A percentile compares a stretch with the other conserved stretches of the same genome.
Conservation (phyloP, 2,113 vertebrate species). For the Loxodonta africana region DNA sequence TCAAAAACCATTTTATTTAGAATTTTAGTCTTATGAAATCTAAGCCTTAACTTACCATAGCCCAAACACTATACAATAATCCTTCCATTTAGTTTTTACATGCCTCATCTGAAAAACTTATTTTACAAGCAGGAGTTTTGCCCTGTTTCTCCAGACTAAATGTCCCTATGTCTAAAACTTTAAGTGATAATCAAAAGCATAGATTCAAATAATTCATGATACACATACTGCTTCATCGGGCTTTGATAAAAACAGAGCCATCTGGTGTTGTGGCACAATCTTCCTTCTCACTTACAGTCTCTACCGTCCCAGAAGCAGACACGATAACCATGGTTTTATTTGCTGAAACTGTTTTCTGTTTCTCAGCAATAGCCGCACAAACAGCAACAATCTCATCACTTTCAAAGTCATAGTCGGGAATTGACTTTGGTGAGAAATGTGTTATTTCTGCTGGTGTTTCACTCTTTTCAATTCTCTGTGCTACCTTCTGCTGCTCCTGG, state of each 20-base stretch:
- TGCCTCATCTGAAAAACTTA: slow-evolving; percentile 50
- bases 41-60: slow-evolving; percentile 33
- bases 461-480: slow-evolving; percentile 82
- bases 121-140: slow-evolving; percentile 52
- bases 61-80: slow-evolving; percentile 46
- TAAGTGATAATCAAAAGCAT: slow-evolving; percentile 39
- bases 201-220: slow-evolving; percentile 11
- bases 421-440: slow-evolving; percentile 88
- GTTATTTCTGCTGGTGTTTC: slow-evolving; percentile 85
- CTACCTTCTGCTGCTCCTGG: slow-evolving; percentile 88
- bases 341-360: slow-evolving; percentile 90
- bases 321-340: slow-evolving; percentile 92
- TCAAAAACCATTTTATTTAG: slow-evolving; percentile 40
- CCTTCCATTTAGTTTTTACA: slow-evolving; percentile 61
- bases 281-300: slow-evolving; percentile 86
- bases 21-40: slow-evolving; percentile 52
- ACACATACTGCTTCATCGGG: slow-evolving; percentile 85
- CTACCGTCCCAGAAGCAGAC: slow-evolving; percentile 90
- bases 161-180: slow-evolving; percentile 20
- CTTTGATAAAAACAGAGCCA: slow-evolving; percentile 92
- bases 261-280: slow-evolving; percentile 84
- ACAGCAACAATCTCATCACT: slow-evolving; percentile 97
- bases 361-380: slow-evolving; percentile 95
- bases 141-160: not conserved
- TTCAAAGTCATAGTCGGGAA: slow-evolving; percentile 98